These are phyloP conservation scores for Chloropsis cyanopogon DNA, from an alignment of 2,113 vertebrate species.

Conservation along the genomic window DNA sequence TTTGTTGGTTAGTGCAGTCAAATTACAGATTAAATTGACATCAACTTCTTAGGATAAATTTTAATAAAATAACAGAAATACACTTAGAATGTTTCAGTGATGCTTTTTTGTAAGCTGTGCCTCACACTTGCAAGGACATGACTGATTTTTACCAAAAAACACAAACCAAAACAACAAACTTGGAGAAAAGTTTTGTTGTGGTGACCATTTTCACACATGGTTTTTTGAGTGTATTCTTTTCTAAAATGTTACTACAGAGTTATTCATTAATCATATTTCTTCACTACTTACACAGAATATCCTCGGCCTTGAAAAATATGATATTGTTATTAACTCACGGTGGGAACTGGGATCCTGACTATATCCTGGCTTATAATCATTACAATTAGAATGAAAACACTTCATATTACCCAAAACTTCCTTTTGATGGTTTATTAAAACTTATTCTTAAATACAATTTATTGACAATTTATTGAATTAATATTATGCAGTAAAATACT, in stretches of 20 bases:
- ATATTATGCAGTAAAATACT: background rate
- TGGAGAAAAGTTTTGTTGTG: background rate
- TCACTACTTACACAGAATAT: background rate
- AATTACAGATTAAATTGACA: background rate
- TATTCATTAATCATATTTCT: background rate
- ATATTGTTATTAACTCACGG: background rate
- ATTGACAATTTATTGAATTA: background rate
- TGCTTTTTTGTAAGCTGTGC: background rate
- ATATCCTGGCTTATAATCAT: background rate
- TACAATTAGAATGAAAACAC: background rate
- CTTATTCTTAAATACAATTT: background rate
- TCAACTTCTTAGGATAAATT: background rate
- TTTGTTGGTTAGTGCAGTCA: background rate
- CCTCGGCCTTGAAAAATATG: background rate
- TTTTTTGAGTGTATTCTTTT: background rate
- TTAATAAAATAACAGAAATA: background rate
- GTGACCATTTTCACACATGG: background rate
- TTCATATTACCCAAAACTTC: background rate
- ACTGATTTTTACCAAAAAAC: background rate
- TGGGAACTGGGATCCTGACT: background rate
- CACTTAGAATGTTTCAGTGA: background rate
- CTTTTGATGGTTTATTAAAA: background rate
- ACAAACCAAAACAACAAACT: background rate
- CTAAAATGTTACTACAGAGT: background rate
- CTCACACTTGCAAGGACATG: background rate